phyloP scores from a whole-genome alignment of 2,113 vertebrate genomes.

The Struthidea cinerea region DNA sequence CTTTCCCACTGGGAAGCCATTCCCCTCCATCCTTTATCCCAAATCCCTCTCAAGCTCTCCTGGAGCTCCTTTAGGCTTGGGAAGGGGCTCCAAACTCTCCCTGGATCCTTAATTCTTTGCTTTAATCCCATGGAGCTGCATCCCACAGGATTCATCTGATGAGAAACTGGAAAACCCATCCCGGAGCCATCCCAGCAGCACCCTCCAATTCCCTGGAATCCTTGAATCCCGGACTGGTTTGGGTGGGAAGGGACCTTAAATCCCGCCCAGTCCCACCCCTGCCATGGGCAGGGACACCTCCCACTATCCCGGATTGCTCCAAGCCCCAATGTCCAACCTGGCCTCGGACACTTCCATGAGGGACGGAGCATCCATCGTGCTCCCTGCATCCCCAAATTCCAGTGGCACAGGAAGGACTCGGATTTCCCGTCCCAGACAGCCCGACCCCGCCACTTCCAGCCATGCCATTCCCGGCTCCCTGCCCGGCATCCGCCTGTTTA shows the following conservation, averaged over 20 bases:
- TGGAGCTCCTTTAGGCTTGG: rapidly evolving
- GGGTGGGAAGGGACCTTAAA: not conserved
- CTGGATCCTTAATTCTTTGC: not conserved
- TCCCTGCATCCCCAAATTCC: rapidly evolving
- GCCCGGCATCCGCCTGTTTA: rapidly evolving
- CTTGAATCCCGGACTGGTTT: not conserved
- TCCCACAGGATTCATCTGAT: not conserved
- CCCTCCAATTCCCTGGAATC: not conserved
- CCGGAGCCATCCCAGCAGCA: not conserved
- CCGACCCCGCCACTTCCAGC: rapidly evolving
- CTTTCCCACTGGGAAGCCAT: not conserved
- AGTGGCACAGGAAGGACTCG: rapidly evolving
- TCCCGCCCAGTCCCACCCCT: not conserved
- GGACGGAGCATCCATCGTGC: not conserved
- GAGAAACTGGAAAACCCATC: not conserved
- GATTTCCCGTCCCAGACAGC: not conserved
- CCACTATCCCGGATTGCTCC: rapidly evolving
- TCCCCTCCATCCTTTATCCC: not conserved
- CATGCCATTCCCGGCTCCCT: rapidly evolving
- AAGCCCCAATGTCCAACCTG: no score
- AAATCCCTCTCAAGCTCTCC: not conserved
- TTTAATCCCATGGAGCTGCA: not conserved
- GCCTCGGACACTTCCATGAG: not conserved
- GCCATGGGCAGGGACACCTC: not conserved
- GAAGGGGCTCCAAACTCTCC: rapidly evolving